These are phyloP conservation scores for Thalpophila matura DNA, from an alignment of 2,888 invertebrate species.

Conservation along the genomic window DNA sequence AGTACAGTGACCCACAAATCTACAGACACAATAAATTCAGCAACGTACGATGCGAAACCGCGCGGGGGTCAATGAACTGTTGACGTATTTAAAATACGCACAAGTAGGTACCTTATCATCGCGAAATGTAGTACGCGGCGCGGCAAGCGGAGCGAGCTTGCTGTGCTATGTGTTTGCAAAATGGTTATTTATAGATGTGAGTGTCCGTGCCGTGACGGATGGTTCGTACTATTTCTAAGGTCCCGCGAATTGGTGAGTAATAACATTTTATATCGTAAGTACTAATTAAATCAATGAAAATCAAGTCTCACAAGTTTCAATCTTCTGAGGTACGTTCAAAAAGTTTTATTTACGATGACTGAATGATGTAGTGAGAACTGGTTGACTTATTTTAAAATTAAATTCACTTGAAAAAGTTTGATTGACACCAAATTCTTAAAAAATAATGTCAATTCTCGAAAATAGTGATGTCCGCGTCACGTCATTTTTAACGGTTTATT, in stretches of 20 bases:
- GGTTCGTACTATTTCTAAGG: constrained; percentile 83
- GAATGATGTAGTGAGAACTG: constrained; percentile 42
- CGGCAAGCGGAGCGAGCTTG: constrained; percentile 79
- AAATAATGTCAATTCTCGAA: constrained; percentile 66
- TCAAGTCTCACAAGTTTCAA: constrained; percentile 31
- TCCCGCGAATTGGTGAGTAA: constrained; percentile 73
- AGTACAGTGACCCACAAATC: constrained; percentile 89
- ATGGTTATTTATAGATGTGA: constrained; percentile 86
- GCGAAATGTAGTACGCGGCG: constrained; percentile 85
- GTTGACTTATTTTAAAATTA: constrained; percentile 38
- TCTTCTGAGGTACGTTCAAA: constrained; percentile 20
- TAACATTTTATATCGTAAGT: constrained; percentile 49
- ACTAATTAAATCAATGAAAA: constrained; percentile 52
- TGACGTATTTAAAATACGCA: constrained; percentile 90
- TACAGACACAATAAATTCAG: constrained; percentile 90
- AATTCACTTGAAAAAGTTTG: constrained; percentile 34
- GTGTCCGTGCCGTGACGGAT: constrained; percentile 86
- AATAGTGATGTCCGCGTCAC: constrained; percentile 72
- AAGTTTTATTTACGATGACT: constrained; percentile 39
- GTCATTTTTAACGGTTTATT: constrained; percentile 27
- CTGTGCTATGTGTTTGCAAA: constrained; percentile 85
- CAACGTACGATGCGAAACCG: constrained; percentile 86
- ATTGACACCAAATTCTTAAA: constrained; percentile 34
- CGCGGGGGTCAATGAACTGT: constrained; percentile 88
- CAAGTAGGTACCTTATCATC: constrained; percentile 88